Evolutionary conservation across 2,797 vertebrate species (phyloP).

Genomic region (Anabas testudineus): DNA sequence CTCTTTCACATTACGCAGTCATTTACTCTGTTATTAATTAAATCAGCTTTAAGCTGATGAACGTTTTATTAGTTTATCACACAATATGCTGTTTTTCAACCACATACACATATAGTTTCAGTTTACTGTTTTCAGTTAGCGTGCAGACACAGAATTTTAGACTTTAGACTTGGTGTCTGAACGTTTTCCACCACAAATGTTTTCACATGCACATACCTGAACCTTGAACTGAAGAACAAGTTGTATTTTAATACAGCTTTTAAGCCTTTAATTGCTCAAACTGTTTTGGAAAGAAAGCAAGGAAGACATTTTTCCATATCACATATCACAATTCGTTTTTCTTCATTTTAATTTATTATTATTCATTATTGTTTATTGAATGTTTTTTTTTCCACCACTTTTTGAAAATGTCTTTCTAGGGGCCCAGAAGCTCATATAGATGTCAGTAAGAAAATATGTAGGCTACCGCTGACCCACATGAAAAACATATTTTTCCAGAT

Average conservation of each 20-base stretch:
- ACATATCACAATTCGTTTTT: no score
- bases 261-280: no score
- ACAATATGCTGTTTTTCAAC: no score
- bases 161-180: not conserved
- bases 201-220: not conserved
- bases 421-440: not conserved
- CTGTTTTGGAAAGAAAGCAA: no score
- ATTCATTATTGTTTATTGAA: not conserved
- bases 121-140: not conserved
- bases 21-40: not conserved
- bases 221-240: no score
- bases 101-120: not conserved
- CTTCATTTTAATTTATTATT: not conserved
- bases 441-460: not conserved
- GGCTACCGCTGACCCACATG: not conserved
- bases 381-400: not conserved
- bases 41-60: not conserved
- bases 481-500: constrained; percentile 17
- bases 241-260: not conserved
- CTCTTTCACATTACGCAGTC: not conserved
- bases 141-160: not conserved
- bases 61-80: no score
- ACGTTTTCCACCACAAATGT: not conserved
- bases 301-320: no score
- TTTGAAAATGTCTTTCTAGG: not conserved